phyloP scores from a whole-genome alignment of 2,888 invertebrate species.

The Steinernema hermaphroditum region DNA sequence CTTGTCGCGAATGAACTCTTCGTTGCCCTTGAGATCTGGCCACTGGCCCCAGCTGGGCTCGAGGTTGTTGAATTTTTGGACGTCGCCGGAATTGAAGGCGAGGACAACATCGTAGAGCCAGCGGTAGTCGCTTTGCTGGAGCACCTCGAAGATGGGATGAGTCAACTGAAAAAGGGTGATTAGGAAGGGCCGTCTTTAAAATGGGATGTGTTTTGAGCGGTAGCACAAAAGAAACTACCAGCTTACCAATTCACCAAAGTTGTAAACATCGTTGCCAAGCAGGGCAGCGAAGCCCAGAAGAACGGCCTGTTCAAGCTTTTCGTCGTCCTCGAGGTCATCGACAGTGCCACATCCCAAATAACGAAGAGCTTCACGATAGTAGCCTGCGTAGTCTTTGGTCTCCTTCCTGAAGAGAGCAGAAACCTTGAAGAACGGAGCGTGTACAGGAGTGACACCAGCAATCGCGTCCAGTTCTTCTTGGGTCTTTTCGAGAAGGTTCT shows the following conservation, averaged over 20 bases:
- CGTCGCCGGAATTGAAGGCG: slow-evolving; percentile 84
- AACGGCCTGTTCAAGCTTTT: slow-evolving; percentile 76
- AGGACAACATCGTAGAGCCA: slow-evolving; percentile 77
- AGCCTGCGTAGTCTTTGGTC: slow-evolving; percentile 84
- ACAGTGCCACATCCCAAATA: slow-evolving; percentile 72
- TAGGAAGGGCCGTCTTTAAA: not conserved
- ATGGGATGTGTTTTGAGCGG: not conserved
- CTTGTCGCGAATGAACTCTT: slow-evolving; percentile 74
- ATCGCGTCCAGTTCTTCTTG: too few relatives aligned
- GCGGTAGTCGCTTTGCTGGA: slow-evolving; percentile 79
- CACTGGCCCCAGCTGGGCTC: slow-evolving; percentile 71
- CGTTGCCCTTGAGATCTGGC: slow-evolving; percentile 58
- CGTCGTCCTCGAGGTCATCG: slow-evolving; percentile 46
- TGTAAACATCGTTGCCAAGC: slow-evolving; percentile 90
- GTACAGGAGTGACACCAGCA: slow-evolving; percentile 52
- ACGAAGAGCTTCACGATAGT: slow-evolving; percentile 87
- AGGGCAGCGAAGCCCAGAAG: slow-evolving; percentile 90
- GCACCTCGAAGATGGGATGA: slow-evolving; percentile 85
- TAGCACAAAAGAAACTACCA: too few relatives aligned
- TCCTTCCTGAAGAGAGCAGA: slow-evolving; percentile 60
- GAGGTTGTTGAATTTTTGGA: slow-evolving; percentile 76
- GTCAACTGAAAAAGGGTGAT: slow-evolving; percentile 74
- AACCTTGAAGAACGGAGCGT: slow-evolving; percentile 63
- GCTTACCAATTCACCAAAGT: slow-evolving; percentile 86
- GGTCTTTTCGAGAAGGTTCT: too few relatives aligned